phyloP scores from a whole-genome alignment of 2,888 invertebrate genomes.

The Cephalotes varians region DNA sequence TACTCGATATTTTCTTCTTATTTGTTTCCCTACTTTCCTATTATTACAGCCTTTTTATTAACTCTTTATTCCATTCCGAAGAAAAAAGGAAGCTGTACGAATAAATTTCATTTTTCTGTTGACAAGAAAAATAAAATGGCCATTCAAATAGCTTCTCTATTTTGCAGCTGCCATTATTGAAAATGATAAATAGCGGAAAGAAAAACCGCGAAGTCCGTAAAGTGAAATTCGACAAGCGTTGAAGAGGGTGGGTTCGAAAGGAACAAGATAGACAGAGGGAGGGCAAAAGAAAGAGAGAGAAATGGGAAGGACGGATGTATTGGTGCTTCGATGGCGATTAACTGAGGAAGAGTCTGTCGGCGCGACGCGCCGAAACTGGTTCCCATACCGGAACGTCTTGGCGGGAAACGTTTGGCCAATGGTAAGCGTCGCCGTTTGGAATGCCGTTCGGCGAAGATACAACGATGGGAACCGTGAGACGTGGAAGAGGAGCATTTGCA shows the following conservation, averaged over 20 bases:
- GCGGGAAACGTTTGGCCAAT: slow-evolving; percentile 77
- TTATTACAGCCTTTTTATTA: neutral
- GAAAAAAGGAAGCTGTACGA: neutral
- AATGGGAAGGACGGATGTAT: slow-evolving; percentile 5
- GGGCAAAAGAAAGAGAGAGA: neutral
- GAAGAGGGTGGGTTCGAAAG: neutral
- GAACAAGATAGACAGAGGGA: too few relatives aligned
- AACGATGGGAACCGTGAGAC: slow-evolving; percentile 69
- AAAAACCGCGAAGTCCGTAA: neutral
- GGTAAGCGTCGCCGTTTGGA: slow-evolving; percentile 45
- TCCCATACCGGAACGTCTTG: slow-evolving; percentile 67
- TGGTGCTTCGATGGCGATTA: slow-evolving; percentile 60
- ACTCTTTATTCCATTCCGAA: neutral
- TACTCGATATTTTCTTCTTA: neutral
- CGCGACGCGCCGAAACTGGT: slow-evolving; percentile 63
- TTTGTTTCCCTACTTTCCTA: neutral
- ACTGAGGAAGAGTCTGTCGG: slow-evolving; percentile 58
- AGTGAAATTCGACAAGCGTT: slow-evolving; percentile 3
- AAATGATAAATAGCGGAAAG: neutral
- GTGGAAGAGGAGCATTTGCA: slow-evolving; percentile 72
- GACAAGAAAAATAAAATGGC: neutral
- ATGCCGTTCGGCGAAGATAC: slow-evolving; percentile 67
- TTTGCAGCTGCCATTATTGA: neutral
- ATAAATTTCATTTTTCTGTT: neutral
- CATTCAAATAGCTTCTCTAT: neutral